Conservation (phyloP, 2,888 invertebrate genomes). For the Amitus sp. region DNA sequence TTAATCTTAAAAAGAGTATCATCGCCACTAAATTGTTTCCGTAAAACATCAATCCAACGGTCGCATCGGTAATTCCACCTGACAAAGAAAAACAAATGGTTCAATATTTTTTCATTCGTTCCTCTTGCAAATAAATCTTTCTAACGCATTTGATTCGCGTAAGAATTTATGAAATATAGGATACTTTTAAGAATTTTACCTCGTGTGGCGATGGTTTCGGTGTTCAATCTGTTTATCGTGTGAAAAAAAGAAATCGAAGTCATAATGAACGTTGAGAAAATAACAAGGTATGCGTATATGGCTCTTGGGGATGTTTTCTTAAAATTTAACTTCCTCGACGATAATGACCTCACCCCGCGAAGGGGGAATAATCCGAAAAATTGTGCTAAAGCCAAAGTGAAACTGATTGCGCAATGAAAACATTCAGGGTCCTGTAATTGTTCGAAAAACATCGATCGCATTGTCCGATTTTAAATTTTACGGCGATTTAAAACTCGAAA, state of each 20-base stretch:
- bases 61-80: slow-evolving; percentile 60
- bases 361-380: slow-evolving; percentile 60
- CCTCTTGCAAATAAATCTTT: neutral
- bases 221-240: slow-evolving; percentile 54
- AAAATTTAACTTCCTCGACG: slow-evolving; percentile 48
- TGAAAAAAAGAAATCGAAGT: slow-evolving; percentile 51
- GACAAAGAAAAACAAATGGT: slow-evolving; percentile 8
- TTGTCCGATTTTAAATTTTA: neutral
- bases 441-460: neutral
- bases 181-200: slow-evolving; percentile 46
- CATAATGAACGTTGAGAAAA: slow-evolving; percentile 43
- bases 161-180: neutral
- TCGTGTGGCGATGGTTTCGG: slow-evolving; percentile 45
- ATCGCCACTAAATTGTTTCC: slow-evolving; percentile 58
- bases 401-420: slow-evolving; percentile 56
- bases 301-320: slow-evolving; percentile 43
- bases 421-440: slow-evolving; percentile 50
- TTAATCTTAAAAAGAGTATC: slow-evolving; percentile 56
- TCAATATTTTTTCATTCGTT: neutral
- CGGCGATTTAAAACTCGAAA: neutral
- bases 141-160: neutral
- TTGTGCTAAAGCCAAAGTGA: slow-evolving; percentile 54
- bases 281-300: slow-evolving; percentile 46
- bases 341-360: slow-evolving; percentile 44
- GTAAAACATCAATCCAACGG: slow-evolving; percentile 61